Evolutionary conservation across 2,113 vertebrate genomes (phyloP).

Genomic region (Platysternon megacephalum): DNA sequence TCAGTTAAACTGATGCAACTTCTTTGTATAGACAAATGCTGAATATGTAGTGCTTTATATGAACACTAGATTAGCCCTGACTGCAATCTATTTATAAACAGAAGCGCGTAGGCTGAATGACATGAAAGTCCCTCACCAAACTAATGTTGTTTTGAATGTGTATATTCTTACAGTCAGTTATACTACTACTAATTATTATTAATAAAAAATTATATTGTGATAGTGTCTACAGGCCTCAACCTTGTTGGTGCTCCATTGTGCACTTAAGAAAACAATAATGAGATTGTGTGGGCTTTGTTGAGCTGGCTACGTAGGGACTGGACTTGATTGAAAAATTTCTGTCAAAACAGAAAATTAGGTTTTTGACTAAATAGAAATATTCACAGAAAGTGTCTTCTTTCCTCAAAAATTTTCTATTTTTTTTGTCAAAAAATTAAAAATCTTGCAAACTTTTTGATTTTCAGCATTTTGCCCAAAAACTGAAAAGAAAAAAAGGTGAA

Average conservation of each 20-base stretch:
- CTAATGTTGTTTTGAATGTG: neutral
- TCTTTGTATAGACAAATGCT: neutral
- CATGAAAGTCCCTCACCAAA: neutral
- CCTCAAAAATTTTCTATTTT: neutral
- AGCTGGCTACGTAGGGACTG: neutral
- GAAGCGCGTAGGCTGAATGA: neutral
- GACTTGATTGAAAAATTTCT: neutral
- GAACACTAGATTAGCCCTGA: neutral
- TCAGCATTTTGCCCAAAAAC: neutral
- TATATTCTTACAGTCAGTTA: neutral
- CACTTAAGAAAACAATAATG: neutral
- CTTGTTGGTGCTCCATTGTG: neutral
- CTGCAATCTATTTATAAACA: neutral
- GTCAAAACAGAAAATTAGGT: neutral
- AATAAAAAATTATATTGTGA: neutral
- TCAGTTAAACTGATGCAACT: neutral
- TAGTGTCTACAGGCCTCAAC: neutral
- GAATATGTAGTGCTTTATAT: neutral
- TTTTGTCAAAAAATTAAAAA: neutral
- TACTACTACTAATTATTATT: neutral
- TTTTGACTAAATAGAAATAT: neutral
- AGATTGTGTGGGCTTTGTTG: neutral
- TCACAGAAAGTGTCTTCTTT: neutral
- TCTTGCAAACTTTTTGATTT: neutral
- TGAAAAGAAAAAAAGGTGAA: neutral